Base-by-base conservation (phyloP, 2,113 vertebrate genomes). In the Takifugu flavidus region DNA sequence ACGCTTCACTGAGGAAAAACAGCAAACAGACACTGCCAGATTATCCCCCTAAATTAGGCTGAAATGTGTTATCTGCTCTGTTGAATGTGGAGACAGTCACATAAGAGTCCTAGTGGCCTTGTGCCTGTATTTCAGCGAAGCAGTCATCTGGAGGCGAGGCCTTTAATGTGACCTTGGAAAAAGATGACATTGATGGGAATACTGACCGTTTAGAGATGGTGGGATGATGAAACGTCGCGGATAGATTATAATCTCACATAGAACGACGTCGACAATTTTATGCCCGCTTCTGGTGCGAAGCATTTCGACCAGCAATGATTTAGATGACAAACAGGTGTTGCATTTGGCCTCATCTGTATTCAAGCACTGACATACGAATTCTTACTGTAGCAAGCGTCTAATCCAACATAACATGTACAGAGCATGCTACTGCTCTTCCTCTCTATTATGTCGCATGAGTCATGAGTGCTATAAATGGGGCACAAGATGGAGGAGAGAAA, bases 161-260 rank as follows among this genome's bases (percentile, higher is more conserved):
- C 78, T 87, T 56, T 78, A 72, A 66, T 72, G 68, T 89, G 86
- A 89, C 88, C 88, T 89, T 89, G 86, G 82, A 70, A 79, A 85
- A 74, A 72, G 15, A 77, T 69, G 76, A 76, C 83, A 83, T 78
- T 74, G 81, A 75, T 73, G 59, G 54, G 46, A 70, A 61, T 43
- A 53, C 66, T 44, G 27, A 4, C 27, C 25, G 55, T 60, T 5
- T 66, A 56, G 56, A 69, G 13, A 76, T 20, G 59, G 70, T 56
- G 52, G 46, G n/a, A 44, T 67, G 53, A 20, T 62, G 65, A 31
- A 76, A 77, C 72, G 74, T 79, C 82, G 74, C 79, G 49, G 47
- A 69, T 49, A 20, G n/a, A 68, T 60, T 57, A 77, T 56, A 62
- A 69, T 58, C 20, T 28, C 56, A 34, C 6, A 34, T 20, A 64